Percentiles rank a stretch among this genome's conserved stretches.
Evolutionary conservation across 2,797 vertebrate genomes (phyloP).

Genomic region (Cetoscarus ocellatus): DNA sequence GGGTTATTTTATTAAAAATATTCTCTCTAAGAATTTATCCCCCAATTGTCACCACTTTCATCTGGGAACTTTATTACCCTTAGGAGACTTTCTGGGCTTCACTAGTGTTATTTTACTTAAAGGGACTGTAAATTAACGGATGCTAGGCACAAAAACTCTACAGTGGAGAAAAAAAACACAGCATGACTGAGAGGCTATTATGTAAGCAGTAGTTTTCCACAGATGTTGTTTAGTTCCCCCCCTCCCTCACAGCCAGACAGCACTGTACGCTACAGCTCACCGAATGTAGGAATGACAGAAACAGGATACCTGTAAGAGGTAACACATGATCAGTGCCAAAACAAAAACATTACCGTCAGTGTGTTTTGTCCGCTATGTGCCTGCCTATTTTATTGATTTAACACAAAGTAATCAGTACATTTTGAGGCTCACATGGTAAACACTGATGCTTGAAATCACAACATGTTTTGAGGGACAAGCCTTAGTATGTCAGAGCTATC

Average conservation of each 20-base stretch:
- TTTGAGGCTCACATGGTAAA: neutral
- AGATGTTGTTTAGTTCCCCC: slow-evolving; percentile 5
- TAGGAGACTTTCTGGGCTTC: neutral
- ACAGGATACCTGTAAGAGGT: neutral
- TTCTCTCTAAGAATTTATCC: neutral
- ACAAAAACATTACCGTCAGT: neutral
- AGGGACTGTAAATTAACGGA: slow-evolving; percentile 1
- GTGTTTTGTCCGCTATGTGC: slow-evolving; percentile 4
- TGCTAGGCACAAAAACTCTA: neutral
- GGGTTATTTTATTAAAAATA: neutral
- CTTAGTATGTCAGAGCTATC: neutral
- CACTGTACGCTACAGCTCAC: neutral
- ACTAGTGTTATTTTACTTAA: neutral
- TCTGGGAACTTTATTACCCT: neutral
- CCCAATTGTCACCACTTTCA: neutral
- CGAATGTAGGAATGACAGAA: neutral
- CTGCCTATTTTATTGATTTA: slow-evolving; percentile 32
- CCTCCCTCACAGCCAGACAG: neutral
- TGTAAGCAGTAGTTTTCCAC: slow-evolving; percentile 23
- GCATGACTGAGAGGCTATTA: neutral
- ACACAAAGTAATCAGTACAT: slow-evolving; percentile 1
- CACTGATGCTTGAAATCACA: neutral
- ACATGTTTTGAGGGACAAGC: slow-evolving; percentile 22
- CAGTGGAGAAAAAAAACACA: neutral
- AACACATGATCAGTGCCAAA: neutral